Evolutionary conservation across 2,888 invertebrate genomes (phyloP), one percentile per base, ranked within the genome.

Genomic region (Synergus umbraculus): DNA sequence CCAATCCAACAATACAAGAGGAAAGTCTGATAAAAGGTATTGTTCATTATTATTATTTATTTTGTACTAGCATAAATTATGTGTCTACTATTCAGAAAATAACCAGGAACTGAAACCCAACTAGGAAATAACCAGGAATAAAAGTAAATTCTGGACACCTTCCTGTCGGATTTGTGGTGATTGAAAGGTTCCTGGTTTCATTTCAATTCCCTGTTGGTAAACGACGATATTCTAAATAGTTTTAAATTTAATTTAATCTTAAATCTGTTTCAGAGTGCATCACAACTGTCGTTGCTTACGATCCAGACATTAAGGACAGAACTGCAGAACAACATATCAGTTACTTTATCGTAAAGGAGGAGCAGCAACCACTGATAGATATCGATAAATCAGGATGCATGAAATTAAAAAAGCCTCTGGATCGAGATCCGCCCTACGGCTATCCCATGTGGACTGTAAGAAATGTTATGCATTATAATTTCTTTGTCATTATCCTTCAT

Each of bases 391-490:
- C 94, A 15, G 97, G 97, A 0, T 97, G 97, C 88, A 94, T 97
- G 76, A 93, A 93, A 12, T 91, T 96, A 78, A 95, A 95, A 22
- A 96, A 94, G 89, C 96, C 96, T 0, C 92, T 99, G 73, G 98
- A 99, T 92, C 94, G 98, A 22, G 99, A 99, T 92, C 95, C 95
- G 76, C 98, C 98, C 0, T 93, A 95, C 85, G 98, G 99, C 0
- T 96, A 96, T 87, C 95, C 96, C 4, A 94, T 94, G 82, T 96
- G 96, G 95, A 96, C 87, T 76, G 91, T 92, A 83, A 84, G 81
- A 81, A 65, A 7, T 44, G 46, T 58, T 22, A 22, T 22, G 22
- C 22, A 22, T 22, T 22, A 22, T 22, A 22, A 22, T 22, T 0
- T 22, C 22, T 22, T 22, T 22, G 22, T 22, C 22, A 22, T 22